Percentiles rank a stretch among this genome's conserved stretches.
Conservation (phyloP, 2,888 invertebrate genomes). For the Empis livida region DNA sequence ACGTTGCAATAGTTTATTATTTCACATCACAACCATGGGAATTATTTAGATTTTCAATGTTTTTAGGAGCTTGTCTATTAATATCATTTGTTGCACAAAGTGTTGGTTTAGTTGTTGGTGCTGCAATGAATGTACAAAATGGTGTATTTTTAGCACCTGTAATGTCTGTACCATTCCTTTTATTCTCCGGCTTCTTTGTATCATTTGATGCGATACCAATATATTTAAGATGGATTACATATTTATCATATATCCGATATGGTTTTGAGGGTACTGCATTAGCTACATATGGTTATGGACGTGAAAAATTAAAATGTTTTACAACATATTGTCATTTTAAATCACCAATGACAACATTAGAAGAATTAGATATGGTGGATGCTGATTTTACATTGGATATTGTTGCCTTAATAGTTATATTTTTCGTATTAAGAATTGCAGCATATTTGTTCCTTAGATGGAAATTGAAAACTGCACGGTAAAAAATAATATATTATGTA, state of each 20-base stretch:
- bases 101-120: constrained; percentile 87
- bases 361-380: constrained; percentile 74
- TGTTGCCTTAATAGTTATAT: constrained; percentile 64
- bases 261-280: constrained; percentile 91
- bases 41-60: constrained; percentile 71
- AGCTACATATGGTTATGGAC: constrained; percentile 76
- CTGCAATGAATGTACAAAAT: constrained; percentile 91
- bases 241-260: constrained; percentile 87
- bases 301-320: constrained; percentile 70
- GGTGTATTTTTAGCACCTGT: constrained; percentile 94
- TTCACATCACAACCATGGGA: constrained; percentile 89
- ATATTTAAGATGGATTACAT: constrained; percentile 90
- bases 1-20: constrained; percentile 86
- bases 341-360: constrained; percentile 64
- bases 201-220: constrained; percentile 92
- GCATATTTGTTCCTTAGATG: constrained; percentile 77
- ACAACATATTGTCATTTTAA: constrained; percentile 80
- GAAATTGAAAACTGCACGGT: constrained; percentile 72
- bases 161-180: constrained; percentile 89
- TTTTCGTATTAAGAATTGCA: constrained; percentile 63
- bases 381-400: constrained; percentile 69
- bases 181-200: constrained; percentile 95
- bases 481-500: too few relatives aligned
- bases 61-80: constrained; percentile 72
- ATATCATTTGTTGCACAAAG: constrained; percentile 94